Evolutionary conservation across 2,113 vertebrate species (phyloP).

Genomic region (Dipodomys spectabilis): DNA sequence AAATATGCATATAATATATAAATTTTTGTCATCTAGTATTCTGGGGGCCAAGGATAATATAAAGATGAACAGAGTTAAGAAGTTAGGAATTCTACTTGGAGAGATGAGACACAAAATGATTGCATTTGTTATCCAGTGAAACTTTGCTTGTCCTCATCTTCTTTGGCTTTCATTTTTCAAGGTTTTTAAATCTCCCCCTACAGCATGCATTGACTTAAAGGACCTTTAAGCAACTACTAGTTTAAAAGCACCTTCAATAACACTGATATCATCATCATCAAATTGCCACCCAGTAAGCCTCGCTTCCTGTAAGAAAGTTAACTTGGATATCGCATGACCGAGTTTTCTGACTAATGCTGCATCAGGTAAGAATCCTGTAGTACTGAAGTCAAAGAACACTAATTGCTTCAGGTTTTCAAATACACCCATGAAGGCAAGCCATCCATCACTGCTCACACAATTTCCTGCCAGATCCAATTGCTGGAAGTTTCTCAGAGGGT

Average conservation of each 20-base stretch:
- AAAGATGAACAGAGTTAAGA: background rate
- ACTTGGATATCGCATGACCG: constrained; percentile 66
- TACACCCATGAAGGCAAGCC: constrained; percentile 74
- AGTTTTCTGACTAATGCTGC: constrained; percentile 76
- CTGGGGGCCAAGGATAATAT: background rate
- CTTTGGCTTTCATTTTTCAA: constrained; percentile 40
- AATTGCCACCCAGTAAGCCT: constrained; percentile 79
- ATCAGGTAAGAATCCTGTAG: constrained; percentile 68
- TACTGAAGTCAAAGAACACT: constrained; percentile 79
- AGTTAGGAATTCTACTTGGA: background rate
- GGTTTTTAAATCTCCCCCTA: background rate
- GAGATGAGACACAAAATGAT: background rate
- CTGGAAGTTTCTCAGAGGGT: constrained; percentile 70
- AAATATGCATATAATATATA: background rate
- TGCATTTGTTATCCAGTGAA: background rate
- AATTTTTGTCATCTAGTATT: background rate
- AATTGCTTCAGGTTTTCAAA: constrained; percentile 75
- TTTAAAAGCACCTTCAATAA: constrained; percentile 79
- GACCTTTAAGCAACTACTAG: constrained; percentile 59
- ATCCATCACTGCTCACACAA: constrained; percentile 74
- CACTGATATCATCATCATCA: constrained; percentile 71
- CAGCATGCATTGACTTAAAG: background rate
- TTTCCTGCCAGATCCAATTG: constrained; percentile 79
- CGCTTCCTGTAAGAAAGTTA: constrained; percentile 74
- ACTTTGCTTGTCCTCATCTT: background rate